phyloP scores from a whole-genome alignment of 2,888 invertebrate species.

The Bugula neritina region DNA sequence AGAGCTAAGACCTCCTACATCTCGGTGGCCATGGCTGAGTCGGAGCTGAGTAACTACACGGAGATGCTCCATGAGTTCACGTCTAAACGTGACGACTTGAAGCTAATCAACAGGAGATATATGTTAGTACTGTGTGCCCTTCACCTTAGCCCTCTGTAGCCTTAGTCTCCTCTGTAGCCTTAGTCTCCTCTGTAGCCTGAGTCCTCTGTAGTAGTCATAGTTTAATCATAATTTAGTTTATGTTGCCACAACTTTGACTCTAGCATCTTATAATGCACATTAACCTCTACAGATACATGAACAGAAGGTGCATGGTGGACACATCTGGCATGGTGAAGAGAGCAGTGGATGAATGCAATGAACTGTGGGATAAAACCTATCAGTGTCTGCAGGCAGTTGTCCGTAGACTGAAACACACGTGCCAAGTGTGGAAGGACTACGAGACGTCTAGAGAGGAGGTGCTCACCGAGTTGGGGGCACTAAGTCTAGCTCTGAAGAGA shows the following conservation, averaged over 20 bases:
- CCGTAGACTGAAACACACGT: conserved; percentile 17
- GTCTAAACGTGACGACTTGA: background rate
- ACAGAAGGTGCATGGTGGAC: conserved; percentile 15
- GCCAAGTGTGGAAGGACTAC: conserved; percentile 23
- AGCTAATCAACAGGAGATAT: conserved; percentile 16
- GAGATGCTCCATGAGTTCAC: conserved; percentile 23
- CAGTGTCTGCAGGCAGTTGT: conserved; percentile 13
- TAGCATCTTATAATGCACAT: too few relatives aligned
- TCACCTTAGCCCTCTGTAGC: too few relatives aligned
- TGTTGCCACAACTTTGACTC: too few relatives aligned
- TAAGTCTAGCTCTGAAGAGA: conserved; percentile 6
- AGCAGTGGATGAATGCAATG: conserved; percentile 14
- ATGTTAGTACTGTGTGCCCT: background rate
- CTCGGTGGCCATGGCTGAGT: conserved; percentile 18
- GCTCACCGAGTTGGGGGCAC: background rate
- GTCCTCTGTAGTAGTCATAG: too few relatives aligned
- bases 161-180: too few relatives aligned
- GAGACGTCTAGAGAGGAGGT: conserved; percentile 11
- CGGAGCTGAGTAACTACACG: background rate
- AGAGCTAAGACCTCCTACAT: conserved; percentile 20
- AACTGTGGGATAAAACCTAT: conserved; percentile 21
- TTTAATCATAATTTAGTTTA: too few relatives aligned
- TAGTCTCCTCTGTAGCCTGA: too few relatives aligned
- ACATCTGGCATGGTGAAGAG: background rate
- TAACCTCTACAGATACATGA: background rate